Base-by-base conservation (phyloP, 37 sponge, comb jelly and placozoan genomes). In the Geodia barretti region DNA sequence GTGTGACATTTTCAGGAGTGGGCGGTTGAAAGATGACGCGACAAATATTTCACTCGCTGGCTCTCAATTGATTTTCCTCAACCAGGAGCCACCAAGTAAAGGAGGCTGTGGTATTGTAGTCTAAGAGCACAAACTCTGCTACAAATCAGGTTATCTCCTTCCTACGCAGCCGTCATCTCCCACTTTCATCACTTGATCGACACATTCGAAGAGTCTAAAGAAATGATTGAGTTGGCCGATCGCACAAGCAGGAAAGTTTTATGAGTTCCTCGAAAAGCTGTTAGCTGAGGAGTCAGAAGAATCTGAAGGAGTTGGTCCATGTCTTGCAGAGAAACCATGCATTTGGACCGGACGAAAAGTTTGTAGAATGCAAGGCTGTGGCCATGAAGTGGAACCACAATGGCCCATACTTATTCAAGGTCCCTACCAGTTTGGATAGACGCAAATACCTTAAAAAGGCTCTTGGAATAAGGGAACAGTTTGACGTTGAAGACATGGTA, bases 391-490 rank as follows among this genome's bases (percentile, higher is more conserved):
- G 70, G 69, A 24, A 8, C 19, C 31, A 11, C 0, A 39, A 84
- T 75, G 85, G 85, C 8, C 84, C 84, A 32, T 92, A 87, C 62
- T 60, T 92, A 31, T 75, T 64, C 47, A 36, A 65, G 58, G 40
- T 87, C 1, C 92, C 92, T 5, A 20, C 7, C 14, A 78, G 38
- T 19, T 21, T 87, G 25, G 20, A 20, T 1, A 23, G 59, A 25
- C 68, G 66, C 38, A 1, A 64, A 3, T 36, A 63, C 8, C 70
- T 93, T 17, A 20, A 67, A n/a, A 40, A 64, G 63, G 34, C 62
- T 64, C 76, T 89, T 0, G 24, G 54, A 8, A 68, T 93, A 3
- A 81, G 78, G 47, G 54, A 73, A 35, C 0, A n/a, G 0, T 86
- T 89, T 68, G 38, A 33, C 1, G 5, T 43, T 25, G 42, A 62